Evolutionary conservation across 2,888 invertebrate genomes (phyloP), one percentile per base, ranked within the genome.

Genomic region (Crematogaster levior): DNA sequence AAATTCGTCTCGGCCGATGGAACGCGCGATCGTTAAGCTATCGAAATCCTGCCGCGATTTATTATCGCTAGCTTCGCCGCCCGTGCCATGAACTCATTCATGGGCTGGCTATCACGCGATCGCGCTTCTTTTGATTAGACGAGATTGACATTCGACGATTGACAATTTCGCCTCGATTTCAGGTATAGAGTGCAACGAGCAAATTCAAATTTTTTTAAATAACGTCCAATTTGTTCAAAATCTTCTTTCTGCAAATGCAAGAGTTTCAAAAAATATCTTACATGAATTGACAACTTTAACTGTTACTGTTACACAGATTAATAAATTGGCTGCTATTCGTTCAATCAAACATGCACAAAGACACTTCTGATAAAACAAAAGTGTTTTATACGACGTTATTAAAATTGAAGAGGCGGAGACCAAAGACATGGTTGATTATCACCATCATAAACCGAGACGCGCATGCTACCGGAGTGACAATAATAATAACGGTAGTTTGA

Each of bases 1-100:
- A 87, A 88, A 88, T 88, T 88, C 88, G 72, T 73, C 63, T 56
- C 79, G 58, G 10, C 30, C 85, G 83, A 75, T 79, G 82, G 82
- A 86, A 85, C 88, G 79, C 73, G 86, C 46, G 84, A 88, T 88
- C 86, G 88, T 89, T 85, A 88, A 89, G 79, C 86, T 84, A 84
- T 84, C 82, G 88, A 73, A 82, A 88, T 87, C 82, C 84, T 66
- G 43, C 46, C 37, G 75, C 82, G 82, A 88, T 88, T 88, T 88
- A 88, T 88, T 88, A 88, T 88, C 83, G 63, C 18, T 27, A 74
- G 21, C 75, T 83, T 86, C 81, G 68, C 82, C 85, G 80, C 40
- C 82, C 53, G 77, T 75, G 56, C 37, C 75, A 72, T 82, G 85
- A 86, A 86, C 83, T 85, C 81, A 53, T 1, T 53, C 56, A n/a